Evolutionary conservation across 2,797 vertebrate genomes (phyloP), one percentile per base, ranked within the genome.

Genomic region (Eulemur rubriventer): DNA sequence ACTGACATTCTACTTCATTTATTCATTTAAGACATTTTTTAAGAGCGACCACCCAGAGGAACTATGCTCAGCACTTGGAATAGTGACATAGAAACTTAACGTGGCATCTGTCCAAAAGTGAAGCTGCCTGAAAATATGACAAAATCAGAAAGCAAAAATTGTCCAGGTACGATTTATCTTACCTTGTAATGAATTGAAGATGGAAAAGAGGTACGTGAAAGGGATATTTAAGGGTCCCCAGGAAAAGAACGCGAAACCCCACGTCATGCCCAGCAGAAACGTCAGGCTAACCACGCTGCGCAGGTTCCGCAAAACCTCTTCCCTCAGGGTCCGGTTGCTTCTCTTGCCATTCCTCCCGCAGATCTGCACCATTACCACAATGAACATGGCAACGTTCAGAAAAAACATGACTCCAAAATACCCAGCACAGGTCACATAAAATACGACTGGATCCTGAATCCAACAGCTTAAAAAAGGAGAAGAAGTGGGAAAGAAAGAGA

Each of bases 101-200:
- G 41, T 28, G 86, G 87, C 14, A 65, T 55, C 35, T 96, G 35
- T 16, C 69, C 28, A 20, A 92, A 17, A 18, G 55, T 13, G 91
- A 95, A 93, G 84, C 84, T 63, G 50, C 82, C 28, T 78, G 1
- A 4, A 81, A 61, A 87, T 33, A 52, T 0, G n/a, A 35, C 59
- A 70, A 59, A 38, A 0, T 35, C 72, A 70, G 46, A 84, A 65
- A 79, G 46, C 4, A 35, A 41, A 76, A 52, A 88, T 20, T 46
- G 38, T 1, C 67, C 20, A 20, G 67, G 41, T 76, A n/a, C 73
- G 75, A 63, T 80, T 75, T 50, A 43, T 55, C 98, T 97, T 98
- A 99, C 99, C 99, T 99, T 99, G 99, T 94, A 99, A 98, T 0
- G 99, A 99, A 98, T 99, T 99, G 98, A 99, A 99, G 98, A 99